Evolutionary conservation across 2,797 vertebrate genomes (phyloP), one percentile per base, ranked within the genome.

Genomic region (Notolepis coatsorum): DNA sequence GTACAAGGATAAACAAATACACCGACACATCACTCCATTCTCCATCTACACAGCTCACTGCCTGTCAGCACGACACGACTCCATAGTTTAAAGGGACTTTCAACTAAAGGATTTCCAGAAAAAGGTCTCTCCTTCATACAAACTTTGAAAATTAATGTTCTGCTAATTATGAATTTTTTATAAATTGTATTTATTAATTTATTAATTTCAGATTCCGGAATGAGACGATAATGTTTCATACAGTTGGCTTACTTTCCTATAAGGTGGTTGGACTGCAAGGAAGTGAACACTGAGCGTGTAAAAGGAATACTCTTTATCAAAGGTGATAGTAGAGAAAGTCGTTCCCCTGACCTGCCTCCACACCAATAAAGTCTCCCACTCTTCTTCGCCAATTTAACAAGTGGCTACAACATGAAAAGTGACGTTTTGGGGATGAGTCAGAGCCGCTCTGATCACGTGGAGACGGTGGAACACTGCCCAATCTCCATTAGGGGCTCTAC

Each of bases 381-480:
- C 30, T 20, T 12, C 23, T 21, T 54, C 37, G 15, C 24, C 39
- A 31, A 50, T 73, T 75, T 61, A 71, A 70, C 52, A 58, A 61
- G 46, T 10, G 38, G 57, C 43, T 54, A 33, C 43, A 71, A 59
- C 10, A 30, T 24, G 66, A 65, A 57, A 49, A 52, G 24, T 79
- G 12, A 1, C 20, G 30, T n/a, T 74, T 78, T 84, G 79, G 48
- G 63, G 56, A 81, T 81, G 78, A 85, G 70, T 86, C 79, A 86
- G 15, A 2, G 18, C 28, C 48, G 35, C 9, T 65, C 35, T 48
- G 25, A 42, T 58, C 13, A n/a, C 25, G 23, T 28, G 8, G 55
- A 58, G 67, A 75, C 53, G 20, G 55, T 12, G 8, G 60, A 58
- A 68, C 5, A 49, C 28, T 37, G 62, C 53, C 74, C 74, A 68